These are phyloP conservation scores for Pseudoips prasinana DNA, from an alignment of 2,888 invertebrate genomes.

Conservation along the genomic window DNA sequence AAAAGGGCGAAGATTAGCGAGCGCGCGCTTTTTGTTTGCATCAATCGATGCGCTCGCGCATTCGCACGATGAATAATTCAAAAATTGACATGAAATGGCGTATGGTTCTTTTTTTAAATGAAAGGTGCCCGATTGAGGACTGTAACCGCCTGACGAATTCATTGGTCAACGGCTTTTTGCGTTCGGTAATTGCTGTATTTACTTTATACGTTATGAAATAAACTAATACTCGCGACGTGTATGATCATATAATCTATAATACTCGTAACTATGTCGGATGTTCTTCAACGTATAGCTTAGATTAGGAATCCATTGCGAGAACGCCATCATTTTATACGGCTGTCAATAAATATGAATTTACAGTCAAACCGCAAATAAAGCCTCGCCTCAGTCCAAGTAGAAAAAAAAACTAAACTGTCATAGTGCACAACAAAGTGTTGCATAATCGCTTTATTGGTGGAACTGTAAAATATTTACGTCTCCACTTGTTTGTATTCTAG, in stretches of 20 bases:
- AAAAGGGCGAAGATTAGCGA: slow-evolving; percentile 79
- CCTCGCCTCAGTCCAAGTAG: slow-evolving; percentile 46
- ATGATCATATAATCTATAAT: slow-evolving; percentile 8
- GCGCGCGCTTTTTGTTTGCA: slow-evolving; percentile 79
- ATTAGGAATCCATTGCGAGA: slow-evolving; percentile 23
- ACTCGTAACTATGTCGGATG: slow-evolving; percentile 5
- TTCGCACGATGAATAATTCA: slow-evolving; percentile 82
- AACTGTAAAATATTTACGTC: too few species aligned
- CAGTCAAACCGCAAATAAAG: slow-evolving; percentile 72
- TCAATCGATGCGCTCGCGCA: slow-evolving; percentile 82
- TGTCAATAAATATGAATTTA: slow-evolving; percentile 61
- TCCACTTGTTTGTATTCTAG: slow-evolving; percentile 30
- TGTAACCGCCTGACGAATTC: slow-evolving; percentile 82
- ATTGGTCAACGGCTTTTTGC: slow-evolving; percentile 80
- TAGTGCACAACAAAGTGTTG: slow-evolving; percentile 26
- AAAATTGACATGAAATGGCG: slow-evolving; percentile 83
- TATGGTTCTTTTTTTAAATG: slow-evolving; percentile 81
- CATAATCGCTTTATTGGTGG: slow-evolving; percentile 17
- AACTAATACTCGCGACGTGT: slow-evolving; percentile 37
- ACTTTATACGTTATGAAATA: slow-evolving; percentile 56
- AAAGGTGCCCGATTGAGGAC: slow-evolving; percentile 82
- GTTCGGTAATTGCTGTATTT: slow-evolving; percentile 73
- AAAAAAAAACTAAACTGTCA: slow-evolving; percentile 15
- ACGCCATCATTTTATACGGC: slow-evolving; percentile 37
- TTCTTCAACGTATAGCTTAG: slow-evolving; percentile 21